Evolutionary conservation across 2,797 vertebrate species (phyloP), one percentile per base, ranked within the genome.

Genomic region (Atherinosoma microstoma): DNA sequence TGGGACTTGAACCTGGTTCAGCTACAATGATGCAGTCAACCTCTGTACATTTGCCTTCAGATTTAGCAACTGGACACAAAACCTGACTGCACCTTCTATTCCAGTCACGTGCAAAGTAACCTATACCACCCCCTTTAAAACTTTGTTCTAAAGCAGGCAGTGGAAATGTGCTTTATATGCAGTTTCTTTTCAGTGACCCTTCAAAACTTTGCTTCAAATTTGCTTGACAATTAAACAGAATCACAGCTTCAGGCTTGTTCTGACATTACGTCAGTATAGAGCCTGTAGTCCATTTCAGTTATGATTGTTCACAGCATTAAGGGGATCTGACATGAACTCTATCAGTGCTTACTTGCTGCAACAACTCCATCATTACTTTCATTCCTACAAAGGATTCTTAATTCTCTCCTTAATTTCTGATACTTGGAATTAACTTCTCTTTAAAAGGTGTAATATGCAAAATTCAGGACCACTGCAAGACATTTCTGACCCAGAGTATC

Each of bases 331-430:
- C 60, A 42, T 68, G 24, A 67, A 64, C 64, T 64, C 67, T 27
- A 59, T 56, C 73, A 70, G 57, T 24, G 73, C 36, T 68, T 3
- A 20, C 22, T 27, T 67, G 56, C 40, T 54, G 62, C 58, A 59
- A 34, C 5, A 53, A 47, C 13, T 45, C 18, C 42, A 27, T 34
- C 12, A 18, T 22, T 8, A 29, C 3, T 13, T 27, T 54, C 47
- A 38, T 38, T 22, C 32, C 35, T 47, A 58, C 45, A 24, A 38
- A 77, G 38, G 58, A 56, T 29, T 63, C 24, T 61, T 5, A 22
- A 54, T 54, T 54, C 13, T 53, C 12, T 27, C 24, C 3, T 24
- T 6, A n/a, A 10, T 27, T 24, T 15, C 22, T 0, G 15, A 40
- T 12, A 24, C 20, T 12, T 27, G 5, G n/a, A 5, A 54, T 54